Conservation (phyloP, 2,888 invertebrate species). For the Ophonus ardosiacus region DNA sequence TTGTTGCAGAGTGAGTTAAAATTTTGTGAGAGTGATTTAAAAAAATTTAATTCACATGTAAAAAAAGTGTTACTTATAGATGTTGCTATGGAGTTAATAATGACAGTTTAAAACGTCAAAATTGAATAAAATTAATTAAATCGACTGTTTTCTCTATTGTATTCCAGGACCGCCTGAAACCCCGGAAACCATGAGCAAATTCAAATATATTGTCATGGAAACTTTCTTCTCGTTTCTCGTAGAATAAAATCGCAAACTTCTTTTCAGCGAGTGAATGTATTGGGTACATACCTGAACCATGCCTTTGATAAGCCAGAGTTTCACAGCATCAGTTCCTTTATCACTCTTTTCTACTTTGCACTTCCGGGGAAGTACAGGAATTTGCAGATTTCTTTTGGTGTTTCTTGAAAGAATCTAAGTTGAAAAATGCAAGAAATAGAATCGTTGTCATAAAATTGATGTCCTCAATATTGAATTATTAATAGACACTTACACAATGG, state of each 20-base stretch:
- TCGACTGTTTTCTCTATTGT: neutral
- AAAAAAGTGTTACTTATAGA: too few species aligned
- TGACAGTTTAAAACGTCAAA: too few species aligned
- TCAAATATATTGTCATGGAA: conserved; percentile 25
- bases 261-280: neutral
- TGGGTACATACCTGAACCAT: conserved; percentile 70
- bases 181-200: neutral
- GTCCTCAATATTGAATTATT: too few species aligned
- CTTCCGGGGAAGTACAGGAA: conserved; percentile 45
- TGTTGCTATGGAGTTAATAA: too few species aligned
- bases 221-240: neutral
- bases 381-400: conserved; percentile 25
- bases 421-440: neutral
- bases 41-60: too few species aligned
- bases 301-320: conserved; percentile 73
- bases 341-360: conserved; percentile 62
- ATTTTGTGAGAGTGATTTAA: too few species aligned
- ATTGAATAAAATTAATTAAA: too few species aligned
- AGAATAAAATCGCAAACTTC: conserved; percentile 11
- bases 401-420: conserved; percentile 32
- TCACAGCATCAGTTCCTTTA: conserved; percentile 70
- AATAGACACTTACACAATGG: too few species aligned
- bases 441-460: neutral
- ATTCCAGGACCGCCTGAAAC: neutral
- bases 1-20: too few species aligned